A percentile compares a stretch with the other conserved stretches of the same genome.
Evolutionary conservation across 2,797 vertebrate genomes (phyloP).

Genomic region (Distichodus sexfasciatus): DNA sequence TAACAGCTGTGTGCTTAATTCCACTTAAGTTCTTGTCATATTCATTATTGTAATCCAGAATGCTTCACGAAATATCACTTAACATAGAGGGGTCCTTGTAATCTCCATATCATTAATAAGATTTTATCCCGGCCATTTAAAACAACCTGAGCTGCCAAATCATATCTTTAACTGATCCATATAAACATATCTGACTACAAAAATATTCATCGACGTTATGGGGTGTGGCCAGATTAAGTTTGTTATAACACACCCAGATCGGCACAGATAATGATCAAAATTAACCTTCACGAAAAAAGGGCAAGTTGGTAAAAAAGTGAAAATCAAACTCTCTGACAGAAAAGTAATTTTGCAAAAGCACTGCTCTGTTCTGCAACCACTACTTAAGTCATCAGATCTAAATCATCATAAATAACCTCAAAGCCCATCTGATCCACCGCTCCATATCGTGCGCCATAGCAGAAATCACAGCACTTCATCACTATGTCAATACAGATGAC

Average conservation of each 20-base stretch:
- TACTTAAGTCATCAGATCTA: not conserved
- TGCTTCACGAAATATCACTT: slow-evolving; percentile 8
- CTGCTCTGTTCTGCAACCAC: not conserved
- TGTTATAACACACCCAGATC: no score
- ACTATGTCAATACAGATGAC: not conserved
- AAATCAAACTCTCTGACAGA: not conserved
- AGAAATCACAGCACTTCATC: slow-evolving; percentile 15
- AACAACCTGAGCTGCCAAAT: slow-evolving; percentile 23
- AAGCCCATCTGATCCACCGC: slow-evolving; percentile 1
- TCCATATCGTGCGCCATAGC: not conserved
- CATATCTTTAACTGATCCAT: not conserved
- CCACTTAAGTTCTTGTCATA: slow-evolving; percentile 10
- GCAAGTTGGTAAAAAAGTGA: no score
- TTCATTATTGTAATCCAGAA: not conserved
- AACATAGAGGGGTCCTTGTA: not conserved
- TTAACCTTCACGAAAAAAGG: no score
- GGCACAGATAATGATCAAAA: not conserved
- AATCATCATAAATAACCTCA: not conserved
- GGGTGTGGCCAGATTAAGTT: not conserved
- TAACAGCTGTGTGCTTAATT: not conserved
- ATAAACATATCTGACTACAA: not conserved
- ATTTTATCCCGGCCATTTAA: slow-evolving; percentile 2
- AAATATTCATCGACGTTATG: not conserved
- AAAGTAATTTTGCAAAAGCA: not conserved
- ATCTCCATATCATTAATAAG: slow-evolving; percentile 9